These are phyloP conservation scores for Cephalophus harveyi DNA, from an alignment of 2,113 vertebrate genomes.

Conservation along the genomic window DNA sequence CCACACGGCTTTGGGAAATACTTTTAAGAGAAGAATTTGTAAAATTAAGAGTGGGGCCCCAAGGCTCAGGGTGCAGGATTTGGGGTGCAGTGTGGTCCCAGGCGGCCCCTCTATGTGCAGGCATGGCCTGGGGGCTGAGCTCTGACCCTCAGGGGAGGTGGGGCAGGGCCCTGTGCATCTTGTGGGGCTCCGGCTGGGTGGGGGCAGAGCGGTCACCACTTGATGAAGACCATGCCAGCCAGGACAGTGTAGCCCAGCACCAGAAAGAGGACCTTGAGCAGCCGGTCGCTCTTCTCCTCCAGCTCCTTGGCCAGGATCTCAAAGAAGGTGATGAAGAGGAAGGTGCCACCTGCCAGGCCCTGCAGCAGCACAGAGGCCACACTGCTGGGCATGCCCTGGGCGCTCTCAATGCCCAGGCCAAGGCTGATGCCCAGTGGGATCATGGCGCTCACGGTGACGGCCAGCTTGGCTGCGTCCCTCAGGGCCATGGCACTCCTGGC, in stretches of 20 bases:
- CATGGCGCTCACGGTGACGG: conserved; percentile 85
- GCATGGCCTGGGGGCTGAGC: neutral
- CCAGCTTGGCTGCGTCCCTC: conserved; percentile 87
- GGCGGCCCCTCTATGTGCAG: neutral
- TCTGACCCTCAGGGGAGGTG: neutral
- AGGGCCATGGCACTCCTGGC: conserved; percentile 83
- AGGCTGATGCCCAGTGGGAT: conserved; percentile 88
- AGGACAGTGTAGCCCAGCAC: conserved; percentile 88
- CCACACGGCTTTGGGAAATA: conserved; percentile 20
- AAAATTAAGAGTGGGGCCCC: neutral
- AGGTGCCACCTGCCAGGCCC: conserved; percentile 90
- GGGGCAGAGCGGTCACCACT: conserved; percentile 79
- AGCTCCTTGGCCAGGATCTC: conserved; percentile 92
- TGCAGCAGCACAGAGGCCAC: conserved; percentile 89
- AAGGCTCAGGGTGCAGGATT: neutral
- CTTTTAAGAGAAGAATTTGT: neutral
- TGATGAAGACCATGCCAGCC: conserved; percentile 88
- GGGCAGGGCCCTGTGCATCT: neutral
- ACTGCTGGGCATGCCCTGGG: conserved; percentile 77
- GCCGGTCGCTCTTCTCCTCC: conserved; percentile 89
- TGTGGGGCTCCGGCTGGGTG: fast-evolving
- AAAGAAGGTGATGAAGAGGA: conserved; percentile 93
- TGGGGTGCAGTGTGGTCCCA: neutral
- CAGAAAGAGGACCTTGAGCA: conserved; percentile 93
- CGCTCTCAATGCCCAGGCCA: conserved; percentile 89